Evolutionary conservation across 2,888 invertebrate genomes (phyloP).

Genomic region (Eutolmus rufibarbis): DNA sequence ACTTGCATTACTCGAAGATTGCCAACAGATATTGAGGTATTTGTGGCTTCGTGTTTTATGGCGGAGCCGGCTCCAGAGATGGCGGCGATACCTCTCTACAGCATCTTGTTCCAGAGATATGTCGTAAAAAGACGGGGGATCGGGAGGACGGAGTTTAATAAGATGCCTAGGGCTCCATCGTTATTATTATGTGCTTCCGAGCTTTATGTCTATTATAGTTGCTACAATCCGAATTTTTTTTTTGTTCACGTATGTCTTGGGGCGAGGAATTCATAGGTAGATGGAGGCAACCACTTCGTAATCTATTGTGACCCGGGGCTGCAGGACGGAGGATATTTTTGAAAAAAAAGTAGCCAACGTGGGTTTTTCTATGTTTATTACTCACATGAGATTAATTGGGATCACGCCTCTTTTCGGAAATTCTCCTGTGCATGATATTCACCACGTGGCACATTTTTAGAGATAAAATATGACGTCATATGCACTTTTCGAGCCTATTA

Average conservation of each 20-base stretch:
- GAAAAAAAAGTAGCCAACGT: slow-evolving; percentile 25
- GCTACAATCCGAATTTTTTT: slow-evolving; percentile 16
- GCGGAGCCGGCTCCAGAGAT: background rate
- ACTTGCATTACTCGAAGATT: slow-evolving; percentile 18
- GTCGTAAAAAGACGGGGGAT: background rate
- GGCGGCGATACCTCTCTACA: background rate
- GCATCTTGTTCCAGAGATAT: background rate
- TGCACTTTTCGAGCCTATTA: background rate
- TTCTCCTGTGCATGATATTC: background rate
- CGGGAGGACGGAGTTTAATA: slow-evolving; percentile 21
- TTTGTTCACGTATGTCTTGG: background rate
- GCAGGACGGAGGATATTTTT: background rate
- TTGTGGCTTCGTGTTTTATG: slow-evolving; percentile 36
- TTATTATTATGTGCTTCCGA: slow-evolving; percentile 38
- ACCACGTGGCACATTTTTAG: background rate
- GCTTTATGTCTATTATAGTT: slow-evolving; percentile 22
- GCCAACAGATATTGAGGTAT: slow-evolving; percentile 41
- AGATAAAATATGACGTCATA: background rate
- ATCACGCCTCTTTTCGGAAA: slow-evolving; percentile 14
- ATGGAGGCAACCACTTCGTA: slow-evolving; percentile 35
- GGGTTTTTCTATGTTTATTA: slow-evolving; percentile 33
- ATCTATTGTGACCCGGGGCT: slow-evolving; percentile 14
- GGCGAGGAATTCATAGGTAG: slow-evolving; percentile 34
- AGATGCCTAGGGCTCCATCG: slow-evolving; percentile 20
- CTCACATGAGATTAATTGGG: slow-evolving; percentile 43